These are phyloP conservation scores for Ctena decussata DNA, from an alignment of 2,888 invertebrate species.

Conservation along the genomic window DNA sequence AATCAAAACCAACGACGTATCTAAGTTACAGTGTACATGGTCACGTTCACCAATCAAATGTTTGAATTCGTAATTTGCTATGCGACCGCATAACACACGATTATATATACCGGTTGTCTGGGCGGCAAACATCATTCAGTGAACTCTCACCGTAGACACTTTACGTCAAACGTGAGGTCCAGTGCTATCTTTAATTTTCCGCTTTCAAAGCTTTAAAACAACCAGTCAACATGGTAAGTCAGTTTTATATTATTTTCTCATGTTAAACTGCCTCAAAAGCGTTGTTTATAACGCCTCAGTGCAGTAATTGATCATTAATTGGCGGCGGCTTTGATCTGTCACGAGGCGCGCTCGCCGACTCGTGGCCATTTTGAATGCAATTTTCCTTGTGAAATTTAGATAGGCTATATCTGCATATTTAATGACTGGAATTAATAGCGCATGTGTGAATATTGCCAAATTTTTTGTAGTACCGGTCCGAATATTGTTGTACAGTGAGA, in stretches of 20 bases:
- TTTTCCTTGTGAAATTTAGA: no score
- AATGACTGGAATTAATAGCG: no score
- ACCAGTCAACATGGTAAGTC: conserved; percentile 54
- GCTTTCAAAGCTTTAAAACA: not conserved
- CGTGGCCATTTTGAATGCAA: not conserved
- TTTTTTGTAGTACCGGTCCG: no score
- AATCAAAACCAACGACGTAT: not conserved
- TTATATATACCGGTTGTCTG: conserved; percentile 29
- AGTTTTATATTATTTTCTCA: not conserved
- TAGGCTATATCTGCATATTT: no score
- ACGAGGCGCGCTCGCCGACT: not conserved
- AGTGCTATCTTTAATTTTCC: not conserved
- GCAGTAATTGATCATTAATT: not conserved
- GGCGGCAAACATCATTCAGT: not conserved
- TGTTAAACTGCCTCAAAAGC: not conserved
- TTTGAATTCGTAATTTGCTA: conserved; percentile 29
- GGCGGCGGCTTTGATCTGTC: not conserved
- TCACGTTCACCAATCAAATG: conserved; percentile 31
- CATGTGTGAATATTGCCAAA: no score
- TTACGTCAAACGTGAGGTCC: conserved; percentile 54
- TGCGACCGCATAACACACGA: conserved; percentile 35
- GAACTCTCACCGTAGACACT: conserved; percentile 51
- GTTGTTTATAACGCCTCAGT: not conserved
- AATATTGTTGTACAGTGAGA: no score
- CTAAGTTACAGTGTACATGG: conserved; percentile 6